Percentiles rank a stretch among this genome's conserved stretches.
These are phyloP conservation scores for Eupeodes luniger DNA, from an alignment of 2,888 invertebrate genomes.

Conservation along the genomic window DNA sequence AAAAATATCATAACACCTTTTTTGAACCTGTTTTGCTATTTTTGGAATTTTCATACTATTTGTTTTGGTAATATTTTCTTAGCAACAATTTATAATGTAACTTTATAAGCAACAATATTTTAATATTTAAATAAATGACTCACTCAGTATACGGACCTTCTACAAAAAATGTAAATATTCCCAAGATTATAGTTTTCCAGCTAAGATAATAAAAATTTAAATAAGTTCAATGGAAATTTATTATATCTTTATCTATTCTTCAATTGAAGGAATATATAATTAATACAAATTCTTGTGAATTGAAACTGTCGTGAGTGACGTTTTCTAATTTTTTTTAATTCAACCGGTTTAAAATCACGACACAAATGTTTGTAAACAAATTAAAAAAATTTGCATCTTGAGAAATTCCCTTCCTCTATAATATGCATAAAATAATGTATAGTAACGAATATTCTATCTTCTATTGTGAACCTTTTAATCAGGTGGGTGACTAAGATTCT, in stretches of 20 bases:
- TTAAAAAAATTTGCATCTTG: conserved; percentile 38
- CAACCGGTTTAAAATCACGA: conserved; percentile 29
- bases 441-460: neutral
- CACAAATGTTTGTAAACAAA: conserved; percentile 44
- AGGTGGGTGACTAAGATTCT: conserved; percentile 10
- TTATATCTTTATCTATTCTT: neutral
- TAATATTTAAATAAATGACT: neutral
- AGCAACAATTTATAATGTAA: neutral
- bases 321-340: neutral
- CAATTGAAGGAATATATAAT: neutral
- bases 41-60: conserved; percentile 1
- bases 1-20: neutral
- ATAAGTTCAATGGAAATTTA: conserved; percentile 27
- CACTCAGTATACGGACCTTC: neutral
- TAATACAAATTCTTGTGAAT: conserved; percentile 21
- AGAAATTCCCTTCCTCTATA: conserved; percentile 35
- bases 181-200: neutral
- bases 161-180: neutral
- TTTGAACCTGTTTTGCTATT: conserved; percentile 18
- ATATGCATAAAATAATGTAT: neutral
- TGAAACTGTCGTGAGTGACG: conserved; percentile 30
- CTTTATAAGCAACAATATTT: neutral
- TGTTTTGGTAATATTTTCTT: conserved; percentile 18
- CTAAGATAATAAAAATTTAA: conserved; percentile 8
- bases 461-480: neutral